Conservation (phyloP, 2,888 invertebrate species). For the Lamellibrachia satsuma region DNA sequence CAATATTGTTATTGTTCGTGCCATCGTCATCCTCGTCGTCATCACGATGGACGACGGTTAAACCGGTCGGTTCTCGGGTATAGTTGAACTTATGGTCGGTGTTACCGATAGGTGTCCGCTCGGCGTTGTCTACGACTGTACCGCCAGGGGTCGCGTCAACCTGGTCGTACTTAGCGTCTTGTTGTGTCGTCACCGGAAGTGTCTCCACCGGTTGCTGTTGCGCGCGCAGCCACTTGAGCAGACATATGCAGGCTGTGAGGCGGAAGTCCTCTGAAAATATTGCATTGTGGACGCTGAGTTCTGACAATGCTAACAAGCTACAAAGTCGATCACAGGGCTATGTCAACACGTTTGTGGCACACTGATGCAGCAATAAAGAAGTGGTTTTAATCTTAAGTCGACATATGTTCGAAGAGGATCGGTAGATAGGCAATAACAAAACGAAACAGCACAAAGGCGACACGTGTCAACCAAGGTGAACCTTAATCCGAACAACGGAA, state of each 20-base stretch:
- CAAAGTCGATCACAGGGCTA: neutral
- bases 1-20: neutral
- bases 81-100: neutral
- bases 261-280: constrained; percentile 43
- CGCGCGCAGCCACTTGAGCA: constrained; percentile 39
- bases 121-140: neutral
- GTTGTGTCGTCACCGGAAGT: neutral
- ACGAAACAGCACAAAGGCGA: neutral
- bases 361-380: neutral
- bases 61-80: constrained; percentile 10
- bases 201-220: neutral
- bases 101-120: neutral
- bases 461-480: no score
- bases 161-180: neutral
- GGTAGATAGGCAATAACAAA: no score
- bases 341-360: neutral
- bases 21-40: constrained; percentile 14
- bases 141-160: neutral
- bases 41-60: constrained; percentile 21
- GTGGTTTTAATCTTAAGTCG: neutral
- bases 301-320: neutral
- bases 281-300: neutral
- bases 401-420: no score
- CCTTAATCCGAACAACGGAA: no score
- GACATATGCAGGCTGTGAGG: constrained; percentile 40